phyloP scores from a whole-genome alignment of 1,140 invertebrate genomes.

The Chelonus insularis region DNA sequence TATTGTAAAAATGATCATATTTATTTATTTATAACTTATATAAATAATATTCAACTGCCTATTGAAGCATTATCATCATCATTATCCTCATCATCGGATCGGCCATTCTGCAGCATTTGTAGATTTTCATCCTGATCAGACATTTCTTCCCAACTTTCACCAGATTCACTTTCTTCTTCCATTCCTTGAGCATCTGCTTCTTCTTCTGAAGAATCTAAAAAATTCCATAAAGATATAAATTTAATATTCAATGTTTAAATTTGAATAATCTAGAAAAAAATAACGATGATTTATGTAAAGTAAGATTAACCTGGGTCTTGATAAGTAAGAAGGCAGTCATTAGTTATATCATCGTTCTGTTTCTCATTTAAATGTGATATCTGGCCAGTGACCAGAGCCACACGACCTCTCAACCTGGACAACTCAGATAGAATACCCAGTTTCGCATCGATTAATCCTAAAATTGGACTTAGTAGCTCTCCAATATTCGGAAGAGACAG shows the following conservation, averaged over 20 bases:
- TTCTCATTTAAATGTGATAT: slow-evolving; percentile 55
- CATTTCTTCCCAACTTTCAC: slow-evolving; percentile 57
- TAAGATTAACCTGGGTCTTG: slow-evolving; percentile 63
- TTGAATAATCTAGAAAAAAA: slow-evolving; percentile 6
- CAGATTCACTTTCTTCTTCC: slow-evolving; percentile 51
- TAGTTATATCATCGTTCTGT: slow-evolving; percentile 50
- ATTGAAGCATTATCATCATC: slow-evolving; percentile 44
- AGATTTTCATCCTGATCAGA: slow-evolving; percentile 51
- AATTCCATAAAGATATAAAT: slow-evolving; percentile 8
- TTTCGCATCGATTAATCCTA: slow-evolving; percentile 66
- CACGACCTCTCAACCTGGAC: slow-evolving; percentile 62
- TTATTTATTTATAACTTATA: slow-evolving; percentile 2
- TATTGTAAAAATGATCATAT: no score
- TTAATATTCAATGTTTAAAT: background rate
- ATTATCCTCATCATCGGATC: slow-evolving; percentile 38
- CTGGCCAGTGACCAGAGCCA: slow-evolving; percentile 64
- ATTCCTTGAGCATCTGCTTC: slow-evolving; percentile 46
- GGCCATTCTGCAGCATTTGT: slow-evolving; percentile 45
- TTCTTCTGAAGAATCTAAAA: slow-evolving; percentile 50
- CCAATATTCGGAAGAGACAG: slow-evolving; percentile 63
- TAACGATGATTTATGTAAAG: background rate
- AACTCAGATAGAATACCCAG: slow-evolving; percentile 61
- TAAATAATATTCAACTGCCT: slow-evolving; percentile 40
- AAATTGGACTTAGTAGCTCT: slow-evolving; percentile 62
- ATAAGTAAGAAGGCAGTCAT: slow-evolving; percentile 60